A percentile compares a stretch with the other conserved stretches of the same genome.
phyloP scores from a whole-genome alignment of 2,797 vertebrate genomes.

The Cuculus canorus region DNA sequence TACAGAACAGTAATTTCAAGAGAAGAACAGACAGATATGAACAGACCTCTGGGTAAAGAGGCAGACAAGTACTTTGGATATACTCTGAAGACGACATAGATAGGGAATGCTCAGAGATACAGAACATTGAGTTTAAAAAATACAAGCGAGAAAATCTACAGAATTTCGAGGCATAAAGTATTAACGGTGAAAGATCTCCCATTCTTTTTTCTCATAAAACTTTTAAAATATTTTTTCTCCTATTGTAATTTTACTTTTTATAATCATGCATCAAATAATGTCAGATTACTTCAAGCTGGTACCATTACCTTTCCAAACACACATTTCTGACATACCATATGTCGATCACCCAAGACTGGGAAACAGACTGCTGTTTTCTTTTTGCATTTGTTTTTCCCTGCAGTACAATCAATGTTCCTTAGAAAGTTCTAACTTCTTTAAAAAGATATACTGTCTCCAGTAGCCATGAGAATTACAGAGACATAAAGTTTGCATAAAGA shows the following conservation, averaged over 20 bases:
- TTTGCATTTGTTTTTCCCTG: background rate
- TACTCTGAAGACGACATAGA: background rate
- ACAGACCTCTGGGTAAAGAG: background rate
- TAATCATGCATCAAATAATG: background rate
- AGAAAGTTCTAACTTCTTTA: background rate
- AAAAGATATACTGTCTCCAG: background rate
- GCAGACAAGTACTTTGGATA: background rate
- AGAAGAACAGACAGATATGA: background rate
- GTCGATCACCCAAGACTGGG: background rate
- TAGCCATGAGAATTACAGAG: background rate
- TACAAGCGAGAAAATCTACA: background rate
- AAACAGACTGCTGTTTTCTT: background rate
- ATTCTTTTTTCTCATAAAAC: background rate
- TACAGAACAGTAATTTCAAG: background rate
- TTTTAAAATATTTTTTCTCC: background rate
- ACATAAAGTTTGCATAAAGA: background rate
- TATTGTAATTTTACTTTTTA: background rate
- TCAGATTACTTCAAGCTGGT: background rate
- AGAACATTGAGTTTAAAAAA: background rate
- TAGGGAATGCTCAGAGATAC: background rate
- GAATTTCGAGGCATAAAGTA: background rate
- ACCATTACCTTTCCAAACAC: background rate
- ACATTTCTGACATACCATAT: fast-evolving
- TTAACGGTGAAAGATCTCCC: background rate
- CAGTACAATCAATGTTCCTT: background rate